phyloP scores from a whole-genome alignment of 1,140 invertebrate genomes.

The Caerostris extrusa region DNA sequence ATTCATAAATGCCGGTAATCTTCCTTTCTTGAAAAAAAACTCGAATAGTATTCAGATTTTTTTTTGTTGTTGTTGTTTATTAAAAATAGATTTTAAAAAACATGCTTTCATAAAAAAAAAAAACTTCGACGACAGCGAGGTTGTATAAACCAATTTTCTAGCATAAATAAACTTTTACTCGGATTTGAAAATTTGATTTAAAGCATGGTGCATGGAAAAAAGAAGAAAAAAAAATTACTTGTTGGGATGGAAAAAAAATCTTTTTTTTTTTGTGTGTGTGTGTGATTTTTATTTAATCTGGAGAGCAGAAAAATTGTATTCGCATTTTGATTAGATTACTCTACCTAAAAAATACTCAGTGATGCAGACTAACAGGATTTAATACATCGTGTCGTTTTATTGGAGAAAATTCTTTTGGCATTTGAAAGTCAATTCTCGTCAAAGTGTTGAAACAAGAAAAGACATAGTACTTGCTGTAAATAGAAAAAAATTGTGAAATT shows the following conservation, averaged over 20 bases:
- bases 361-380: neutral
- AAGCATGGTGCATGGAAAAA: neutral
- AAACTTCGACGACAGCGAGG: neutral
- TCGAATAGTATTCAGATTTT: neutral
- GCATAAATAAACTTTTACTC: conserved; percentile 27
- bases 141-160: conserved; percentile 38
- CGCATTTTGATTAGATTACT: conserved; percentile 44
- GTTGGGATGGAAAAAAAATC: neutral
- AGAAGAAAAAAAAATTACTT: neutral
- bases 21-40: neutral
- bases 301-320: conserved; percentile 17
- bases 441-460: neutral
- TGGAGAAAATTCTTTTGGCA: neutral
- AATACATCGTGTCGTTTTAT: neutral
- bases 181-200: neutral
- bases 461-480: neutral
- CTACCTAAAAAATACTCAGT: neutral
- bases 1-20: neutral
- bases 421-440: neutral
- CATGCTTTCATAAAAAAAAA: neutral
- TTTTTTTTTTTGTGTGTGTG: neutral
- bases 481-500: neutral
- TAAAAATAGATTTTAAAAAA: neutral
- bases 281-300: conserved; percentile 21
- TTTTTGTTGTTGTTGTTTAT: neutral